Evolutionary conservation across 92 coral and sea anemone species (phyloP), one percentile per base, ranked within the genome.

Genomic region (Bergia sp.): DNA sequence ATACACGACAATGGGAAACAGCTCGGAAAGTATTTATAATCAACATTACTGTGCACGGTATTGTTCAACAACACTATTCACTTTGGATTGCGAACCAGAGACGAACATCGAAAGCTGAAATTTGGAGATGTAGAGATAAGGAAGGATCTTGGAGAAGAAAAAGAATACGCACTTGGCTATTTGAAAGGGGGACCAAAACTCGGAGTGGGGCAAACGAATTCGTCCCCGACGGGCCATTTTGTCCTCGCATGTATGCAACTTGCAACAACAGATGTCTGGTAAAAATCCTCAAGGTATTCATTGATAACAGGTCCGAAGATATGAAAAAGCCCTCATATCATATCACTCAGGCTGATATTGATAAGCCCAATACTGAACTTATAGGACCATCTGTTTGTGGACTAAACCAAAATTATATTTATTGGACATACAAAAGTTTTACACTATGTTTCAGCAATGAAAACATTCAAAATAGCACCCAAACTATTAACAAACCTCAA

Each of bases 111-210:
- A 8, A 79, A 43, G 44, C 9, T 81, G 3, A 23, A 69, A 4
- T 41, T 81, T 81, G 67, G 86, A 21, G 38, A 81, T 47, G 4
- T 47, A 8, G 12, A 53, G 10, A 29, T 79, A 10, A 15, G 37
- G 20, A 39, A 23, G 11, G 86, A 81, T 81, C 3, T 65, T 65
- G 86, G 71, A 82, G 41, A 50, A 23, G 73, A 42, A 0, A 8
- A 29, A 7, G 73, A 82, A 37, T 82, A 57, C 45, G 72, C 15
- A 29, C 18, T 1, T 82, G 86, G 86, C 2, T 50, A 13, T 23
- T 43, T 36, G 86, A 82, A 29, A 37, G 73, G 2, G 86, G 86
- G 1, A 23, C 73, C 11, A 82, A 82, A 36, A 82, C 86, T 11
- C 43, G 86, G 1, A 37, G 21, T 15, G 86, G 86, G 5, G 73